Evolutionary conservation across 2,113 vertebrate species (phyloP).

Genomic region (Pitta sordida): DNA sequence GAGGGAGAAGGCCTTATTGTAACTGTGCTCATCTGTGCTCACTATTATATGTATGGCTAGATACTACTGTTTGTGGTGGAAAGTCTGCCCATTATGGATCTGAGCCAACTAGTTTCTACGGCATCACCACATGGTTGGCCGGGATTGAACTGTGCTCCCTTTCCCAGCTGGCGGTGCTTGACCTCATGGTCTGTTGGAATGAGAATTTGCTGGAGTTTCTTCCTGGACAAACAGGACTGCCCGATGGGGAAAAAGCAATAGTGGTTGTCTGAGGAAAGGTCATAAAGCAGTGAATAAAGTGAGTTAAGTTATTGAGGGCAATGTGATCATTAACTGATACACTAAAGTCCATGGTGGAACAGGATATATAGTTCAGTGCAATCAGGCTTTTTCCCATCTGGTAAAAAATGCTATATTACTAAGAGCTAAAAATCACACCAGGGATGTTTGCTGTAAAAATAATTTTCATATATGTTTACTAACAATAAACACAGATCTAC

Average conservation of each 20-base stretch:
- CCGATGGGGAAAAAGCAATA: background rate
- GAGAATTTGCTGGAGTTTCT: background rate
- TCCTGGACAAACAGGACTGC: background rate
- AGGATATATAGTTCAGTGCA: background rate
- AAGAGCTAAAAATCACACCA: background rate
- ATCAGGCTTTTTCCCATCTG: background rate
- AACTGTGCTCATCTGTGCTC: background rate
- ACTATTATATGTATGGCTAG: background rate
- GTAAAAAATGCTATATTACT: background rate
- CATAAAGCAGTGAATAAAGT: background rate
- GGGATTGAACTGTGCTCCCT: background rate
- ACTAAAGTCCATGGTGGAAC: background rate
- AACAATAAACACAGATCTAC: background rate
- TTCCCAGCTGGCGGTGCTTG: background rate
- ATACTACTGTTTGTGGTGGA: background rate
- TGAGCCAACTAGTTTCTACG: background rate
- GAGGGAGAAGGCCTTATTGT: background rate
- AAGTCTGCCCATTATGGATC: background rate
- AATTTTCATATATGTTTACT: background rate
- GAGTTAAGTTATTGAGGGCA: background rate
- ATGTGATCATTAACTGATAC: background rate
- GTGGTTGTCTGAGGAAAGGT: background rate
- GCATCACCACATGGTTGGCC: background rate
- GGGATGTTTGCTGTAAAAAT: background rate
- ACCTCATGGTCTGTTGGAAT: background rate